Evolutionary conservation across 2,888 invertebrate genomes (phyloP), one percentile per base, ranked within the genome.

Genomic region (Tiphia femorata): DNA sequence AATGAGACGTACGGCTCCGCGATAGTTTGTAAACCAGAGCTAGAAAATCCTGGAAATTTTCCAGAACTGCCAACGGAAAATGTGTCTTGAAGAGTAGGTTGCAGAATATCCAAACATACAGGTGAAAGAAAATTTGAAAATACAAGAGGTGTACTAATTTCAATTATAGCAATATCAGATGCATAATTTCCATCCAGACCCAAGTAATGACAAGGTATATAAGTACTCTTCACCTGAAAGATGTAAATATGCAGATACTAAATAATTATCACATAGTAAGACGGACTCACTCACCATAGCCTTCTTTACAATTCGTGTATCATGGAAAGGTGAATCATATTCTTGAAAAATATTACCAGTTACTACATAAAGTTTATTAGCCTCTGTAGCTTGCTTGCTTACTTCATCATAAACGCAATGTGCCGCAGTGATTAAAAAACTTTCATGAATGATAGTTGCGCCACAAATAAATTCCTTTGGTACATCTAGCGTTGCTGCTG

Each of bases 361-460:
- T 3, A 72, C 77, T 19, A 84, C 47, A 42, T 64, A 66, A 41
- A 72, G 73, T n/a, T 61, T 52, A 1, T 52, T 62, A 1, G 80
- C 56, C 17, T 73, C 52, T 2, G 70, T 37, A 2, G 65, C 21
- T 29, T 6, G 50, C 10, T 59, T 68, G 1, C 2, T 49, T 0
- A 1, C 29, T 21, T 80, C 82, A 25, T 82, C 70, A 62, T 70
- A 83, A 29, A 84, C 77, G 62, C 84, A 85, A 63, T 85, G 85
- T 2, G 84, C 84, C 10, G 85, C 84, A 40, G 81, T 84, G n/a
- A 84, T 50, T 16, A 84, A 56, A 2, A 84, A 63, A 58, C 76
- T 72, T 0, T 76, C 72, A 3, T 75, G 71, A 48, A 84, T 77
- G 10, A 84, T 80, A 2, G 83, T 79, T n/a, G 83, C 82, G 12